Evolutionary conservation across 2,888 invertebrate species (phyloP), one percentile per base, ranked within the genome.

Genomic region (Apotomis capreana): DNA sequence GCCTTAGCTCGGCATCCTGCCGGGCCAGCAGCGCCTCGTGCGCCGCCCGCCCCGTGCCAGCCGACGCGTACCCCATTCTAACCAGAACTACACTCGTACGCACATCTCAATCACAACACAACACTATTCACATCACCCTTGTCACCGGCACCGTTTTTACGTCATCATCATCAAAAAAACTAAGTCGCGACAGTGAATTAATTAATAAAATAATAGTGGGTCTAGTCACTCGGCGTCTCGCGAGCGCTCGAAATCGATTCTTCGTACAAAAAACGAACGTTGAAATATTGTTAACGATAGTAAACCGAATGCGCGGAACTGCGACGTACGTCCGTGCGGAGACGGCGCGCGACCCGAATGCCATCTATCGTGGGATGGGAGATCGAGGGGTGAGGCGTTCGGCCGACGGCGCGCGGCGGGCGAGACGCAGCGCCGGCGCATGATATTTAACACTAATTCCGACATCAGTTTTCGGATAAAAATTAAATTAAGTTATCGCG

Each of bases 1-100:
- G 95, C 78, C 97, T 95, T 73, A 99, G 94, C 91, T 99, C 99
- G 26, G 98, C 97, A 87, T 99, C 98, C 90, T 98, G 98, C 69
- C 98, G 95, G 74, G 95, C 95, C 79, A 98, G 94, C 80, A 99
- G 94, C 77, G 98, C 98, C 91, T 98, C 98, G 89, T 98, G 98
- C 83, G 98, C 97, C 78, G 96, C 95, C 84, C 97, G 96, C 80
- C 97, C 97, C 91, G 98, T 97, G 70, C 98, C 95, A 85, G 96
- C 96, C 80, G 96, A 95, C 77, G 98, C 97, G 91, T 98, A 98
- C 79, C 98, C 97, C 97, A 97, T 97, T 80, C 80, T 89, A 82
- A 57, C 84, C 80, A 81, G 78, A 67, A 76, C 80, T 78, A 65
- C 65, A 65, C 85, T 58, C 84, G 79, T 81, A 79, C 80, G 80